phyloP scores from a whole-genome alignment of 2,113 vertebrate genomes.

The Lota lota region DNA sequence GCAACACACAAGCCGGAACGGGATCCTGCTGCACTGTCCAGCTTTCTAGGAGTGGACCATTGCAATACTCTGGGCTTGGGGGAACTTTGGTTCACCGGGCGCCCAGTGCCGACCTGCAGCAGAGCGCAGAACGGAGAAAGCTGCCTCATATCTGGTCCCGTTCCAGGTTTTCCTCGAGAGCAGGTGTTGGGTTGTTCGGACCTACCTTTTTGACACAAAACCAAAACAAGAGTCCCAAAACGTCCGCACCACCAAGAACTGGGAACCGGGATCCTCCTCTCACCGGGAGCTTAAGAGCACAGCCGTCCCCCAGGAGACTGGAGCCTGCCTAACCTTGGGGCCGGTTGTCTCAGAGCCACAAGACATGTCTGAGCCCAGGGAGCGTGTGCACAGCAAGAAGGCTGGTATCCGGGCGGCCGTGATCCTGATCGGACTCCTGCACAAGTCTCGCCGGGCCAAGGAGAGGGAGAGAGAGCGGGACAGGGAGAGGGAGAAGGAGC shows the following conservation, averaged over 20 bases:
- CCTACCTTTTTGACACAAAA: too few relatives aligned
- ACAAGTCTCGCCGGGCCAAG: constrained; percentile 87
- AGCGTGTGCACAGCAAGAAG: constrained; percentile 81
- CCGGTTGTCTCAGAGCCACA: constrained; percentile 47
- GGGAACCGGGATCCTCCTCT: too few relatives aligned
- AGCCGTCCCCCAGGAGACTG: background rate
- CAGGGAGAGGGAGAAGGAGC: constrained; percentile 47
- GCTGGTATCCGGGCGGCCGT: constrained; percentile 91
- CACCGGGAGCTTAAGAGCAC: too few relatives aligned
- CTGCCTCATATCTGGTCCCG: too few relatives aligned
- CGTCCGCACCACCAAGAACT: too few relatives aligned
- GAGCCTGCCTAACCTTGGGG: constrained; percentile 50
- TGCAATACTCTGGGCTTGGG: too few relatives aligned
- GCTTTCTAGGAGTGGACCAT: too few relatives aligned
- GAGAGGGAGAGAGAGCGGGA: constrained; percentile 69
- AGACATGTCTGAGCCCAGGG: constrained; percentile 78
- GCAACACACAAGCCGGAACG: too few relatives aligned
- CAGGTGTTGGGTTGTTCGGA: too few relatives aligned
- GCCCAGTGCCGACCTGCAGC: constrained; percentile 4
- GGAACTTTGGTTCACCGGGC: constrained; percentile 26
- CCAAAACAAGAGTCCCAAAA: too few relatives aligned
- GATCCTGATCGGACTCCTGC: constrained; percentile 91
- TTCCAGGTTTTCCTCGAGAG: too few relatives aligned
- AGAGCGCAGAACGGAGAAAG: background rate
- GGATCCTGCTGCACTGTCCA: too few relatives aligned